These are phyloP conservation scores for Sardinella longiceps DNA, from an alignment of 2,797 vertebrate species.

Conservation along the genomic window DNA sequence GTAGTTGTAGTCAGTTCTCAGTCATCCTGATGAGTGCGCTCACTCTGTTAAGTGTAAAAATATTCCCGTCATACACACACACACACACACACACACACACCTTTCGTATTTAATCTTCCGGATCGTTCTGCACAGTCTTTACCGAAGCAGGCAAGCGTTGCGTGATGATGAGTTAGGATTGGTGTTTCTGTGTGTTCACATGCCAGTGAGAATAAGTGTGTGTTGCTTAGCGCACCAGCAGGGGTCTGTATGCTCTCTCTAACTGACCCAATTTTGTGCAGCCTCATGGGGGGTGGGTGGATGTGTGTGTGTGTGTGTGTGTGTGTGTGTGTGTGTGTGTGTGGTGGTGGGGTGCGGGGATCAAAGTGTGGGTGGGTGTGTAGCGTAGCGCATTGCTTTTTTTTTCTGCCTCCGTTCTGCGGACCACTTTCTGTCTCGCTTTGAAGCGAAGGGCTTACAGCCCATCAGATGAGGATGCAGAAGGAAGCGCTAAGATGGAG, in stretches of 20 bases:
- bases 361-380: conserved; percentile 11
- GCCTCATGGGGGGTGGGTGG: not conserved
- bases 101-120: not conserved
- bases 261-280: conserved; percentile 9
- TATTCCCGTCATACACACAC: not conserved
- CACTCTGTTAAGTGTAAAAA: no score
- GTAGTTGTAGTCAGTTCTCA: no score
- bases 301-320: not conserved
- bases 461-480: not conserved
- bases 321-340: not conserved
- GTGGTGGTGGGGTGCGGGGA: not conserved
- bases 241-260: not conserved
- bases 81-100: no score
- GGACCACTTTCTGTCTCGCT: not conserved
- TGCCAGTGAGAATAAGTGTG: not conserved
- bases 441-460: not conserved
- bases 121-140: not conserved
- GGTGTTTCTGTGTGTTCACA: not conserved
- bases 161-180: not conserved
- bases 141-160: not conserved
- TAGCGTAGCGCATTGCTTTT: not conserved
- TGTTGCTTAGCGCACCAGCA: not conserved
- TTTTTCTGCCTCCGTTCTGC: not conserved
- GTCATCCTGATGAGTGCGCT: no score
- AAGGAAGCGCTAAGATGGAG: no score